Conservation (phyloP, 2,113 vertebrate species). For the Progne subis region DNA sequence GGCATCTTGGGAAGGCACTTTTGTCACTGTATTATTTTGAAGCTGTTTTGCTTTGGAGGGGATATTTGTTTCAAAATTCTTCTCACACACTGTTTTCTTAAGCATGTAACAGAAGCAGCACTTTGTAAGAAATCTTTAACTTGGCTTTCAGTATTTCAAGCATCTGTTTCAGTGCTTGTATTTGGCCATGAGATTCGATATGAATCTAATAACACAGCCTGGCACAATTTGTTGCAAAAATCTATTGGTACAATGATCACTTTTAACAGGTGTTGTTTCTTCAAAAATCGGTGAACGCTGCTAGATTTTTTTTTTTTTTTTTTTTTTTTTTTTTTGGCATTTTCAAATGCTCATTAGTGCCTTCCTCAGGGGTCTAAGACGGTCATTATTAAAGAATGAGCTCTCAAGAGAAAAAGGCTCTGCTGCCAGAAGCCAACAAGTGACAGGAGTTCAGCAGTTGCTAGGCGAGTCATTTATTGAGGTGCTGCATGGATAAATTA, state of each 20-base stretch:
- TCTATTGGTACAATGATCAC: background rate
- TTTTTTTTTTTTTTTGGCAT: constrained; percentile 59
- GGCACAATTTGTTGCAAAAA: constrained; percentile 11
- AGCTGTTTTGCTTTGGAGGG: background rate
- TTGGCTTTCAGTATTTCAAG: constrained; percentile 14
- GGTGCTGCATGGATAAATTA: constrained; percentile 75
- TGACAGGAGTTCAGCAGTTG: constrained; percentile 72
- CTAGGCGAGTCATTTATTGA: constrained; percentile 63
- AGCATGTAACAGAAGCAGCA: background rate
- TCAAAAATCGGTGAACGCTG: constrained; percentile 16
- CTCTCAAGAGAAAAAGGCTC: constrained; percentile 52
- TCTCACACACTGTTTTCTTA: background rate
- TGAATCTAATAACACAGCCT: background rate
- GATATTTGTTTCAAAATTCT: background rate
- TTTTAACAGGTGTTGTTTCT: constrained; percentile 52
- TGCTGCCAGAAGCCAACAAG: constrained; percentile 64
- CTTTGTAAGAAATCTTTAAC: constrained; percentile 42
- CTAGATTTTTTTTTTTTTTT: background rate
- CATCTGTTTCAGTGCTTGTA: constrained; percentile 16
- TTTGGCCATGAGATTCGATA: background rate
- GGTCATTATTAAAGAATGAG: constrained; percentile 71
- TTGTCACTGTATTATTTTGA: background rate
- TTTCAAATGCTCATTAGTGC: constrained; percentile 79
- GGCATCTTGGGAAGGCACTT: background rate
- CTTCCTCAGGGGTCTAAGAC: constrained; percentile 63